Evolutionary conservation across 1,140 invertebrate species (phyloP), one percentile per base, ranked within the genome.

Genomic region (Brachionus angularis): DNA sequence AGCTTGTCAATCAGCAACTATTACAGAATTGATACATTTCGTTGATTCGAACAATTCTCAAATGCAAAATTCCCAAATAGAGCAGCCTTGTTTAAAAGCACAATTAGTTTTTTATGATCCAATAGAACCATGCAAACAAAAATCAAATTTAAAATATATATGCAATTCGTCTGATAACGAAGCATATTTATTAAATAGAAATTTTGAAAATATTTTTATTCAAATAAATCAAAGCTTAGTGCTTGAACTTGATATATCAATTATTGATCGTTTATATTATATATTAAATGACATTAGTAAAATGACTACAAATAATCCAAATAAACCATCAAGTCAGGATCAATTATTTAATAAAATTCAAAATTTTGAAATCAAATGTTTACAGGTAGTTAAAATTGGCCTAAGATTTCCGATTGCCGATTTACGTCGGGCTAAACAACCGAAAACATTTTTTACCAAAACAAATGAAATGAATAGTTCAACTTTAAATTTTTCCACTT

Each of bases 161-260:
- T n/a, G n/a, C n/a, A n/a, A n/a, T n/a, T n/a, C n/a, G n/a, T 23
- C 5, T 25, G 16, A 12, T 5, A 1, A 2, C 23, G 18, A 3
- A 18, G 10, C 23, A 23, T 33, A 64, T 5, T 29, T 64, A 21
- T 29, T 42, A 10, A 27, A 23, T 4, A 18, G 33, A 4, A 21
- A 36, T 14, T 67, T 67, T 27, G 42, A 67, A 14, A 34, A 67
- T 31, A 33, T 46, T 0, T 0, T 3, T 0, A 0, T 67, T 8
- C 31, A 1, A 12, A 10, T 67, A 46, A 47, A 67, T 14, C 42
- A 67, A 12, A 29, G 12, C 7, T 12, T 67, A 7, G 5, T 10
- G 1, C 3, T 70, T 14, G 67, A 70, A n/a, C 29, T 70, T 27
- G 67, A 70, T 36, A 52, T 70, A 14, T 70, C 67, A 5, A 50